Percentiles rank a stretch among this genome's conserved stretches.
Evolutionary conservation across 2,113 vertebrate genomes (phyloP).

Genomic region (Apteryx owenii): DNA sequence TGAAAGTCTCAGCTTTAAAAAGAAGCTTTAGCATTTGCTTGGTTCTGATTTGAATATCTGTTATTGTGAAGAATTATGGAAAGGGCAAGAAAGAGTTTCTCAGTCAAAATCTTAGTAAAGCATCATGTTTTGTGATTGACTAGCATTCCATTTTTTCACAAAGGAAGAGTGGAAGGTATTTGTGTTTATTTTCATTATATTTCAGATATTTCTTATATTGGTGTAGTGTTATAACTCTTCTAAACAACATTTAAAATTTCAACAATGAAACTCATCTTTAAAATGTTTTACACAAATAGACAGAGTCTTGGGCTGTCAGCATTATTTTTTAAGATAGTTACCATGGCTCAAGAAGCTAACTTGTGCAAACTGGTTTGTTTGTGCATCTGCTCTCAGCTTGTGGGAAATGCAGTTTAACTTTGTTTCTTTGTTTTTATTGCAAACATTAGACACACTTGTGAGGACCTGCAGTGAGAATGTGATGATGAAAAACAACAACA

Average conservation of each 20-base stretch:
- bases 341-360: not conserved
- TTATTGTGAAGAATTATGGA: not conserved
- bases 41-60: not conserved
- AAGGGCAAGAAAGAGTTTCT: not conserved
- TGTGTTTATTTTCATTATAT: not conserved
- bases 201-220: not conserved
- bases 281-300: not conserved
- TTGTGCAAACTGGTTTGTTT: not conserved
- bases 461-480: not conserved
- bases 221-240: not conserved
- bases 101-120: not conserved
- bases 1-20: not conserved
- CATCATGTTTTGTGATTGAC: not conserved
- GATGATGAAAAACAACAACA: not conserved
- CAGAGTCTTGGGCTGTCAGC: not conserved
- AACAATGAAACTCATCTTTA: not conserved
- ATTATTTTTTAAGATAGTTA: not conserved
- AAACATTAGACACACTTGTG: not conserved
- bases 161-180: not conserved
- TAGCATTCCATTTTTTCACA: not conserved
- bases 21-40: not conserved
- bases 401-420: not conserved
- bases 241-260: not conserved
- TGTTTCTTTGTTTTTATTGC: not conserved
- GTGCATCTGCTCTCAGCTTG: not conserved